Evolutionary conservation across 37 sponge, comb jelly and placozoan species (phyloP), one percentile per base, ranked within the genome.

Genomic region (Chondrilla cf. caribensis): DNA sequence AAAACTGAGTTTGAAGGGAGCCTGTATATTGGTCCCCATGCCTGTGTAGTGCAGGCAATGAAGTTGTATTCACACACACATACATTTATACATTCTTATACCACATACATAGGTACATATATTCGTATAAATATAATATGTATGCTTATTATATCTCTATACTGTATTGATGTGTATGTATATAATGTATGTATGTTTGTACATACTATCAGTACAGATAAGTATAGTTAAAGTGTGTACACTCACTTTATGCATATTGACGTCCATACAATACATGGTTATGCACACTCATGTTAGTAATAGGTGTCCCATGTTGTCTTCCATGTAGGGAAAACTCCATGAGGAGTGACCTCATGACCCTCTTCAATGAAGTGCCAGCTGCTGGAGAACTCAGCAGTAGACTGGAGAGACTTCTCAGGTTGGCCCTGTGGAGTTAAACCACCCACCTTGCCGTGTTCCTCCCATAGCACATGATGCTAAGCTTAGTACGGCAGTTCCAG

Each of bases 281-380:
- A 2, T 15, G 15, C 40, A 11, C 41, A 11, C 40, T 24, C 38
- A 15, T n/a, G 19, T n/a, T n/a, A n/a, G n/a, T n/a, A n/a, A n/a
- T 15, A 57, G 15, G 19, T 70, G 31, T 70, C 9, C 42, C n/a
- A 2, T 4, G 21, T 6, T 22, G 2, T 43, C n/a, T 42, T 14
- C 25, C 2, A 2, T 57, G 7, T 57, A 79, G 79, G 21, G 28
- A 55, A 40, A 19, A 58, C 1, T 28, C 24, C 25, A 40, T 79
- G 15, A 58, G 57, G 6, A 28, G 29, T 1, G 79, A 79, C 6
- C 28, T 55, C 35, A 40, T 55, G 57, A 8, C 33, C 2, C 28
- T 79, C 26, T 79, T 79, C 57, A 58, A 79, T 51, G 28, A 28
- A 29, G 57, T 79, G 18, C 79, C 79, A 32, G 28, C 58, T 31